Evolutionary conservation across 2,797 vertebrate genomes (phyloP).

Genomic region (Tragelaphus eurycerus): DNA sequence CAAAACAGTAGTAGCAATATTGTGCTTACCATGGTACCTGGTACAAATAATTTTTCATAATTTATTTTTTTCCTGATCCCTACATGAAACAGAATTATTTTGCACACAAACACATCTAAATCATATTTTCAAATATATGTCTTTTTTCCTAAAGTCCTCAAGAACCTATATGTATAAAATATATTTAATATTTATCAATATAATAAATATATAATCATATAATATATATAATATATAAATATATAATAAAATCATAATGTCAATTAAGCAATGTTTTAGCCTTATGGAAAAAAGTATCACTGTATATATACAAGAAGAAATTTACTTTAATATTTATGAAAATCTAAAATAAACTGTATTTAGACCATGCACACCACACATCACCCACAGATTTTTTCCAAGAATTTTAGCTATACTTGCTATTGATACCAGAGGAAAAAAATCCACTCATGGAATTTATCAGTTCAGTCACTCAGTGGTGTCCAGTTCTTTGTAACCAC

Average conservation of each 20-base stretch:
- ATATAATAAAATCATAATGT: not conserved
- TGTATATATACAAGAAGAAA: not conserved
- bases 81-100: not conserved
- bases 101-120: not conserved
- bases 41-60: not conserved
- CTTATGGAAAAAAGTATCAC: not conserved
- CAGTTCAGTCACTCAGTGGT: fast-evolving
- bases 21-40: not conserved
- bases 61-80: not conserved
- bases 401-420: not conserved
- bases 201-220: not conserved
- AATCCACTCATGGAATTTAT: not conserved
- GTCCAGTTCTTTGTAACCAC: not conserved
- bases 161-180: not conserved
- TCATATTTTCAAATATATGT: not conserved
- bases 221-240: not conserved
- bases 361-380: not conserved
- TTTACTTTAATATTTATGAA: not conserved
- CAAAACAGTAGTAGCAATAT: not conserved
- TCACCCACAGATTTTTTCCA: not conserved
- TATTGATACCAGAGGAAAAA: not conserved
- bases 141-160: not conserved
- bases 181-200: not conserved
- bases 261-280: not conserved
- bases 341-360: not conserved